Evolutionary conservation across 2,113 vertebrate genomes (phyloP), one percentile per base, ranked within the genome.

Genomic region (Amphiprion ocellaris): DNA sequence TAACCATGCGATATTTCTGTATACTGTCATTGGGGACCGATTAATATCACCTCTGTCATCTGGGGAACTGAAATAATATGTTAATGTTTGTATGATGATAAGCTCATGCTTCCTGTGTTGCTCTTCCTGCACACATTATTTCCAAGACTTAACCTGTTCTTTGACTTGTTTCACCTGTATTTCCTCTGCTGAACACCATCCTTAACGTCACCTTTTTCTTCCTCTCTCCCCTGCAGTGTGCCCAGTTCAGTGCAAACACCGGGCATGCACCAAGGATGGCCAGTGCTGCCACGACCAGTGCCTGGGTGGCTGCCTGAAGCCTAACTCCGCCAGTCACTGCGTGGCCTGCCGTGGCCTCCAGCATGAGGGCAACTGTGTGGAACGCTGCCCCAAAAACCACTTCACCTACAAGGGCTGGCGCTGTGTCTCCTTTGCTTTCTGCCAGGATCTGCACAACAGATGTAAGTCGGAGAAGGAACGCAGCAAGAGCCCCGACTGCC

Each of bases 231-330:
- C 19, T 3, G 0, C 92, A 99, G 98, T 97, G 50, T 99, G 98
- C 24, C 96, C 96, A 0, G 59, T 95, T 0, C 72, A 90, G 30
- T 99, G 98, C 78, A 98, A 97, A 87, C 95, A 96, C 0, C 95
- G 95, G 0, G 96, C 97, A 91, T 99, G 98, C 86, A 96, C 95
- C 0, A 23, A 79, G 0, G 95, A 96, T 0, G 93, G 95, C 47
- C 94, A 94, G 75, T 99, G 98, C 92, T 99, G 98, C 62, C 97
- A 99, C 71, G 92, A 95, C 0, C 95, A 97, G 70, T 99, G 98
- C 69, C 91, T 99, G 0, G 98, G 98, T 0, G 96, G 96, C 93
- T 99, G 98, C 89, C 44, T 75, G 0, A 94, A 95, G 89, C 95
- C 97, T 0, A 79, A 88, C 23, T 91, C 96, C 4, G 89, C 96